A percentile compares a stretch with the other conserved stretches of the same genome.
Conservation (phyloP, 2,888 invertebrate species). For the Drosophila parthenogenetica region DNA sequence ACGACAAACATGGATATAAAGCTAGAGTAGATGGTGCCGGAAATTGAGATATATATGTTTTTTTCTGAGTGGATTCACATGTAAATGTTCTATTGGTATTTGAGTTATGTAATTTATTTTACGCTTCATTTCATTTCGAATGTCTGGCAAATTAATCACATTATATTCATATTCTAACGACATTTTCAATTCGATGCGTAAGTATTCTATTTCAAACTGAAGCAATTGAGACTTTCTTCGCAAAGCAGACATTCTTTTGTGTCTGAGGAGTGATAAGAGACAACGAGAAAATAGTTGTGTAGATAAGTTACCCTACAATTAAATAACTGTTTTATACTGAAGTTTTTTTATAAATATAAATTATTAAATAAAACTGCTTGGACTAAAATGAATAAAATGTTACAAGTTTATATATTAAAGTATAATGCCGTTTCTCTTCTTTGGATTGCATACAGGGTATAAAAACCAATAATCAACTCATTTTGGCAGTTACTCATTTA, state of each 20-base stretch:
- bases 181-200: constrained; percentile 3
- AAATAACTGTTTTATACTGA: neutral
- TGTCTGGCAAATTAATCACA: constrained; percentile 20
- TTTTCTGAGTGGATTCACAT: neutral
- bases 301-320: neutral
- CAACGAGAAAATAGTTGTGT: neutral
- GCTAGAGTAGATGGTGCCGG: neutral
- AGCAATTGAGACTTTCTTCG: constrained; percentile 11
- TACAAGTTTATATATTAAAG: too few relatives aligned
- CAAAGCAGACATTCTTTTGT: constrained; percentile 8
- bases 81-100: constrained; percentile 15
- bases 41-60: constrained; percentile 2
- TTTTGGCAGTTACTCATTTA: constrained; percentile 1
- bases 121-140: constrained; percentile 19
- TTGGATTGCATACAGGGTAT: neutral
- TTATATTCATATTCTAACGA: constrained; percentile 14
- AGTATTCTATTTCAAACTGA: constrained; percentile 9
- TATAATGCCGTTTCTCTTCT: too few relatives aligned
- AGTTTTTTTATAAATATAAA: too few relatives aligned
- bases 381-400: too few relatives aligned
- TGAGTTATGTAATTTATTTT: constrained; percentile 28
- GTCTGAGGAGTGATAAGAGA: neutral
- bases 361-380: too few relatives aligned
- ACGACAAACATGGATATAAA: neutral
- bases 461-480: neutral